Evolutionary conservation across 2,797 vertebrate genomes (phyloP).

Genomic region (Centroberyx gerrardi): DNA sequence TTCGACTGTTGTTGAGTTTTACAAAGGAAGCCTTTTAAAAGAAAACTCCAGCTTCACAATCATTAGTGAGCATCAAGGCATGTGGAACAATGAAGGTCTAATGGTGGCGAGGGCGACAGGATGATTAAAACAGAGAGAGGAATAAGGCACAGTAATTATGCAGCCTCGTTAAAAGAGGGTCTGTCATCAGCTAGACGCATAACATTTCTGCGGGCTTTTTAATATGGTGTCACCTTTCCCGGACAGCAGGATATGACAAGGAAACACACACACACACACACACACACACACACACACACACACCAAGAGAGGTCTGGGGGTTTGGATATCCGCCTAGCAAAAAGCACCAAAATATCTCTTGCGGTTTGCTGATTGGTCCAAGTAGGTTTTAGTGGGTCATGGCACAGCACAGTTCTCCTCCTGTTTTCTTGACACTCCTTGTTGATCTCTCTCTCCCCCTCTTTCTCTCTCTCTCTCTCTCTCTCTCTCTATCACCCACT

Average conservation of each 20-base stretch:
- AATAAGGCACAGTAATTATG: conserved; percentile 28
- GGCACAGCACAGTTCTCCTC: background rate
- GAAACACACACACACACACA: conserved; percentile 5
- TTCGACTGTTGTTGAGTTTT: no score
- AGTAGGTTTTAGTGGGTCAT: no score
- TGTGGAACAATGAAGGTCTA: background rate
- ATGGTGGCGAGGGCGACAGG: conserved; percentile 21
- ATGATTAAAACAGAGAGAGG: conserved; percentile 36
- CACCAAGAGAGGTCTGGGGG: conserved; percentile 16
- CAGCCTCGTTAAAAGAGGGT: conserved; percentile 39
- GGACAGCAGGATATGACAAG: conserved; percentile 53
- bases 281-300: conserved; percentile 10
- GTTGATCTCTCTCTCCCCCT: no score
- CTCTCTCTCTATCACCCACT: no score
- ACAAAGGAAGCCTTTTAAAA: background rate
- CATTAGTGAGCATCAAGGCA: background rate
- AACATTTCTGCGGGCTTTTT: conserved; percentile 53
- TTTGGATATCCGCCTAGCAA: conserved; percentile 49
- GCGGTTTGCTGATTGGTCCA: conserved; percentile 34
- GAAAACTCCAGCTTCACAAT: background rate
- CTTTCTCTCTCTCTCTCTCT: no score
- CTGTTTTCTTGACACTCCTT: background rate
- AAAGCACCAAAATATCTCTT: conserved; percentile 51
- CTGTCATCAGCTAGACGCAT: conserved; percentile 50
- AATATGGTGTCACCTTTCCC: conserved; percentile 66